Base-by-base conservation (phyloP, 2,888 invertebrate genomes). In the Lasioglossum pauxillum region DNA sequence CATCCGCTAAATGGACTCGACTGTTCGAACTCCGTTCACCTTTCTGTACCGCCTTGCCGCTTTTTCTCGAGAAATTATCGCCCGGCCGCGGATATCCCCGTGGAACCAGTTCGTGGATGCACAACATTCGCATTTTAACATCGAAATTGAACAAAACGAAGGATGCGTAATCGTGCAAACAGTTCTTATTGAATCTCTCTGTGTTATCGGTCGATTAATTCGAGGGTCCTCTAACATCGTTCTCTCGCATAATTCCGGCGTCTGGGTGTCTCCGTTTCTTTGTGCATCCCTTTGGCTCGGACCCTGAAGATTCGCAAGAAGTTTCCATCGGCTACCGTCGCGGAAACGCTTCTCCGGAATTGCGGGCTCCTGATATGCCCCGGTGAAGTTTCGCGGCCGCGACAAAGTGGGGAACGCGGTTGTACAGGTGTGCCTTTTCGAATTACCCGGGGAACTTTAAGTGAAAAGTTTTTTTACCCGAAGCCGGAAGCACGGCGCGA, bases 1-100 rank as follows among this genome's bases (percentile, higher is more conserved):
- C 44, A 23, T 23, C 67, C 14, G 35, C 74, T 57, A 80, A 79
- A 82, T 84, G 84, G 75, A 78, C 80, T 75, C 78, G 72, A 74
- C 80, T 77, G 78, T 71, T 81, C 75, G 78, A 84, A 84, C 87
- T 77, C 82, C 75, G 53, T 73, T 80, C 78, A 83, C 85, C 89
- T 89, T 82, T 84, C 80, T 72, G 80, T 76, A 35, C 77, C 57
- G 41, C 69, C 75, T 16, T 67, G 75, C 75, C 69, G 74, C 71
- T 72, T 60, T 71, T 87, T 74, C 38, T 19, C 83, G 53, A 67
- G 75, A 82, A 80, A 83, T 85, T 83, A 83, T 87, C 90, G 83
- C 46, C 83, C 75, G 38, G 53, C 71, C 53, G 67, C 64, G 38
- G 53, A 64, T 71, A 57, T 41, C 60, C 77, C 41, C 75, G 69